These are phyloP conservation scores for Hesperophylax magnus DNA, from an alignment of 1,140 invertebrate genomes.

Conservation along the genomic window DNA sequence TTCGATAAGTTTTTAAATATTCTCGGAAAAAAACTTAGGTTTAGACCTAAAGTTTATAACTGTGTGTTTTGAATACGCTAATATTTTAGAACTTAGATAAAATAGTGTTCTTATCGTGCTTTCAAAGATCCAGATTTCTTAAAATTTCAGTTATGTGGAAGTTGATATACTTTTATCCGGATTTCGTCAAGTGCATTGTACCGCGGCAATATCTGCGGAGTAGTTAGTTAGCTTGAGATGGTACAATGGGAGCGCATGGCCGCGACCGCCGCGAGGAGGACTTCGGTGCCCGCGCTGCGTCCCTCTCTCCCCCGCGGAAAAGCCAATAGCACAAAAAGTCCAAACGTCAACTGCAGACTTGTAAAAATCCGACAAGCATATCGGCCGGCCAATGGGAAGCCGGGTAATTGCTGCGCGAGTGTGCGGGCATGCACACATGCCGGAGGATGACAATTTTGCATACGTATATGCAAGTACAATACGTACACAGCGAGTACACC, in stretches of 20 bases:
- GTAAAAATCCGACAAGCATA: slow-evolving; percentile 28
- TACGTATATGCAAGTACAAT: too few species aligned
- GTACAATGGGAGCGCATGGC: slow-evolving; percentile 7
- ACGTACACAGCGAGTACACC: too few species aligned
- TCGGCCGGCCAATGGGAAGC: slow-evolving; percentile 49
- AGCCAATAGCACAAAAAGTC: slow-evolving; percentile 16
- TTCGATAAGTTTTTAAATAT: too few species aligned
- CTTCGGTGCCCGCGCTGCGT: neutral
- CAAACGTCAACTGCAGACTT: slow-evolving; percentile 35
- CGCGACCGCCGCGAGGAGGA: neutral
- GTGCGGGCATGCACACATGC: neutral
- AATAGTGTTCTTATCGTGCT: too few species aligned
- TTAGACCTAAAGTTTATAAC: too few species aligned
- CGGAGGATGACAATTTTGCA: slow-evolving; percentile 2
- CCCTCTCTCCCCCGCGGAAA: slow-evolving; percentile 35
- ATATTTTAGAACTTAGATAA: too few species aligned
- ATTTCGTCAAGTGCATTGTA: neutral
- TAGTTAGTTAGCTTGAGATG: neutral
- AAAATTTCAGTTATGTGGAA: too few species aligned
- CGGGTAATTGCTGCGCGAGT: slow-evolving; percentile 35
- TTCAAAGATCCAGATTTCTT: too few species aligned
- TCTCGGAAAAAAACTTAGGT: neutral
- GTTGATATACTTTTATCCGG: too few species aligned
- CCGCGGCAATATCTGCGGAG: too few species aligned
- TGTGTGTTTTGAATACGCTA: too few species aligned